phyloP scores from a whole-genome alignment of 1,140 invertebrate genomes.

The Heliconius congener region DNA sequence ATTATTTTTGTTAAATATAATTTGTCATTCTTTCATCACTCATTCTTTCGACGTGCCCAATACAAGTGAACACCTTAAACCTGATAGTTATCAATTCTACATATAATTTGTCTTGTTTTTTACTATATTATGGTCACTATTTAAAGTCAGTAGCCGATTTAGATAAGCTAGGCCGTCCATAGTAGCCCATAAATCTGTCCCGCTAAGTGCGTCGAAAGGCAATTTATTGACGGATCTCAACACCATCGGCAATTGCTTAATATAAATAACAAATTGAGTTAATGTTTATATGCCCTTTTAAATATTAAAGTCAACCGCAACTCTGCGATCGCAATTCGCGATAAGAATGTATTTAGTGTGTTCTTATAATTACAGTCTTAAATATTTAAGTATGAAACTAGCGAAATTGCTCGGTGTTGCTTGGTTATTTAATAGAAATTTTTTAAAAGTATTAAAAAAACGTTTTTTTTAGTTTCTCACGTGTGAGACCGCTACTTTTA shows the following conservation, averaged over 20 bases:
- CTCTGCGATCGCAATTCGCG: slow-evolving; percentile 12
- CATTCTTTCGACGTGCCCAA: too few species aligned
- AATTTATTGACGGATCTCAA: slow-evolving; percentile 34
- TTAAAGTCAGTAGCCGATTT: slow-evolving; percentile 25
- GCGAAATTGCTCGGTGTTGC: not conserved
- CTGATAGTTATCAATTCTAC: too few species aligned
- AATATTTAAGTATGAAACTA: not conserved
- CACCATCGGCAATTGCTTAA: slow-evolving; percentile 33
- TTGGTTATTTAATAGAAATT: not conserved
- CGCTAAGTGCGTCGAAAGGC: slow-evolving; percentile 27
- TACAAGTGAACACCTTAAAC: too few species aligned
- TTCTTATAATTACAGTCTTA: slow-evolving; percentile 5
- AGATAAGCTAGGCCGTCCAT: slow-evolving; percentile 15
- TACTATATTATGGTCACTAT: not conserved
- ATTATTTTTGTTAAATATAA: too few species aligned
- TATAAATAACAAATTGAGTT: slow-evolving; percentile 27
- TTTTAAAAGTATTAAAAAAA: not conserved
- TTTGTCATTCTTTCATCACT: too few species aligned
- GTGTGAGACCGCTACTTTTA: too few species aligned
- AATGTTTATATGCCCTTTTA: slow-evolving; percentile 19
- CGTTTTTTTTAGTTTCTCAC: too few species aligned
- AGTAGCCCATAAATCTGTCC: slow-evolving; percentile 29
- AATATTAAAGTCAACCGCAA: slow-evolving; percentile 18
- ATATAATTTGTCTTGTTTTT: not conserved
- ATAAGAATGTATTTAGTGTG: slow-evolving; percentile 19